phyloP scores from a whole-genome alignment of 2,888 invertebrate genomes.

The Amblyjoppa fuscipennis region DNA sequence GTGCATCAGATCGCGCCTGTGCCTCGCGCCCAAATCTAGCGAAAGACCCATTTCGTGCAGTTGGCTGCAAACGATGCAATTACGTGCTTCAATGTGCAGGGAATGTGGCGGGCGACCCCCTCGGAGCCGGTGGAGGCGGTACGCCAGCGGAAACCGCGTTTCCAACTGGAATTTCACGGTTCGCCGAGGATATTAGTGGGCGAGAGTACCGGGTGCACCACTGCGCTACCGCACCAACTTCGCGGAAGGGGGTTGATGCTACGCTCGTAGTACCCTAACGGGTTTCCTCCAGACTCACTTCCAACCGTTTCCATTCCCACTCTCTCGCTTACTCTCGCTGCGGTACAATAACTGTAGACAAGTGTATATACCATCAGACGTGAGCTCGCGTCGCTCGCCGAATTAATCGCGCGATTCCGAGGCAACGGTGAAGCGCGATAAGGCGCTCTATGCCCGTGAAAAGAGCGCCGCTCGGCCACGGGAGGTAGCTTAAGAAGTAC shows the following conservation, averaged over 20 bases:
- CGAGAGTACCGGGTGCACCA: constrained; percentile 48
- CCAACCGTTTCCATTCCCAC: constrained; percentile 8
- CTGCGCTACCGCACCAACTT: constrained; percentile 21
- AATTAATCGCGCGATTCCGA: constrained; percentile 74
- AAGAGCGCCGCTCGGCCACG: neutral
- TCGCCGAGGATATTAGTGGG: constrained; percentile 77
- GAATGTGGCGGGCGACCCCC: constrained; percentile 74
- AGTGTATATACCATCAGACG: constrained; percentile 24
- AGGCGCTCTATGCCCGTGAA: constrained; percentile 26
- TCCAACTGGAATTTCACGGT: constrained; percentile 81
- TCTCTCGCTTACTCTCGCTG: constrained; percentile 17
- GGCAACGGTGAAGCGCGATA: constrained; percentile 66
- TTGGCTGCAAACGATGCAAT: constrained; percentile 81
- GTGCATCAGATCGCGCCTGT: constrained; percentile 56
- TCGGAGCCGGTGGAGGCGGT: constrained; percentile 32
- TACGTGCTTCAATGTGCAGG: constrained; percentile 80
- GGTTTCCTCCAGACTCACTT: constrained; percentile 20
- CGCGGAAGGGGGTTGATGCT: constrained; percentile 46
- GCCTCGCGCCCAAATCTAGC: constrained; percentile 48
- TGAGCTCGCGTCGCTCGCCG: constrained; percentile 73
- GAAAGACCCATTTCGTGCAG: constrained; percentile 72
- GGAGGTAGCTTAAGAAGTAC: neutral
- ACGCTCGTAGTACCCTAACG: constrained; percentile 3
- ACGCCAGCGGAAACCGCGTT: constrained; percentile 61
- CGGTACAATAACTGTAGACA: constrained; percentile 17